Conservation (phyloP, 2,113 vertebrate species). For the Oophaga pumilio region DNA sequence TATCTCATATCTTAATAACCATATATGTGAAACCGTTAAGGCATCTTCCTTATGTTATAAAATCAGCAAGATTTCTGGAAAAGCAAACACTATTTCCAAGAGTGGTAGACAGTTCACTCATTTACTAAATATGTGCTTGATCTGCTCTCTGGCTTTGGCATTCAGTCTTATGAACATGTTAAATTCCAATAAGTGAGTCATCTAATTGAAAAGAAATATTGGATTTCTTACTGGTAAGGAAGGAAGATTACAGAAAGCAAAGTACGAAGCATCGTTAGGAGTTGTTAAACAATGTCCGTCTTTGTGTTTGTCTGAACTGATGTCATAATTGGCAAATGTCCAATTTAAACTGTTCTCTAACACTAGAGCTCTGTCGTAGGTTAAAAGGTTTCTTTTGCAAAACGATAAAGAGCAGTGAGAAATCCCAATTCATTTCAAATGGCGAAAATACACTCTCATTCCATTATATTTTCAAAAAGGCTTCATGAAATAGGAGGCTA, state of each 20-base stretch:
- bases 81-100: constrained; percentile 2
- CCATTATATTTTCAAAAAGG: constrained; percentile 5
- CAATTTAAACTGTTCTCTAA: constrained; percentile 55
- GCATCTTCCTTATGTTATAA: neutral
- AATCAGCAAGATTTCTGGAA: constrained; percentile 3
- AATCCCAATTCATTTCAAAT: constrained; percentile 23
- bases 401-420: constrained; percentile 37
- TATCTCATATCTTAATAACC: neutral
- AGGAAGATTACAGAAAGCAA: constrained; percentile 48
- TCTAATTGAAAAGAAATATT: constrained; percentile 46
- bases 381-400: constrained; percentile 53
- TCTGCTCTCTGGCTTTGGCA: constrained; percentile 41
- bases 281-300: constrained; percentile 55
- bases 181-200: constrained; percentile 48
- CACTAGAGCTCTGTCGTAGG: constrained; percentile 56
- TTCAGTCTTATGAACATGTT: constrained; percentile 34
- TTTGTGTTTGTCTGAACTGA: constrained; percentile 53
- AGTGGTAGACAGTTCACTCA: constrained; percentile 18
- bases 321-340: constrained; percentile 55
- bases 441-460: neutral
- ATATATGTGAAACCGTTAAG: neutral
- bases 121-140: constrained; percentile 38
- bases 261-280: constrained; percentile 45
- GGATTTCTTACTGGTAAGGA: constrained; percentile 55
- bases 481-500: neutral